Conservation (phyloP, 2,888 invertebrate genomes). For the Dryococelus australis region DNA sequence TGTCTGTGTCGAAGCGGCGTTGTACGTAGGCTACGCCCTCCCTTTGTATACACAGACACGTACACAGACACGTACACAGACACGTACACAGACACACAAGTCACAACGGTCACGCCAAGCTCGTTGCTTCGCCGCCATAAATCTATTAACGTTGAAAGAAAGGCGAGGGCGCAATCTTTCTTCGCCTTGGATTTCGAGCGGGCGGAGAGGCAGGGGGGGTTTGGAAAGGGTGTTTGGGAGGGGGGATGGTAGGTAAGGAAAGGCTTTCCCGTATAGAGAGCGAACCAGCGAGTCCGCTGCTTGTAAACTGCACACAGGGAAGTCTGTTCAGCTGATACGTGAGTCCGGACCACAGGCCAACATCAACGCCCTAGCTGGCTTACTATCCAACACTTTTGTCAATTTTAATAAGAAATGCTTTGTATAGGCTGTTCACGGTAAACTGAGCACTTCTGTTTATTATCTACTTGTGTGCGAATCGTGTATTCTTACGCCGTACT, state of each 20-base stretch:
- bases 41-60: background rate
- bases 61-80: too few relatives aligned
- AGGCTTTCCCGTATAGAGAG: too few relatives aligned
- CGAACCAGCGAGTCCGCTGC: background rate
- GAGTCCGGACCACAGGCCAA: background rate
- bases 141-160: slow-evolving; percentile 11
- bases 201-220: background rate
- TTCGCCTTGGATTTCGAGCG: background rate
- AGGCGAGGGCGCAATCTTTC: background rate
- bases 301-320: background rate
- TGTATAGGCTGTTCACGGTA: too few relatives aligned
- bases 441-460: too few relatives aligned
- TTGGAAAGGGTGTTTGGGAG: background rate
- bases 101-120: background rate
- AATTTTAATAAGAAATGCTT: too few relatives aligned
- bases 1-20: background rate
- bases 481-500: too few relatives aligned
- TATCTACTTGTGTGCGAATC: too few relatives aligned
- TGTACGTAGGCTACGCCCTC: too few relatives aligned
- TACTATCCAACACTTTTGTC: too few relatives aligned
- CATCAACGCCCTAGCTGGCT: too few relatives aligned
- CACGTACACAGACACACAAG: background rate
- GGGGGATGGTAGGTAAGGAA: too few relatives aligned
- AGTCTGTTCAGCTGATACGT: background rate
- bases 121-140: background rate